Percentiles rank a stretch among this genome's conserved stretches.
These are phyloP conservation scores for Chromobotia macracanthus DNA, from an alignment of 2,797 vertebrate genomes.

Conservation along the genomic window DNA sequence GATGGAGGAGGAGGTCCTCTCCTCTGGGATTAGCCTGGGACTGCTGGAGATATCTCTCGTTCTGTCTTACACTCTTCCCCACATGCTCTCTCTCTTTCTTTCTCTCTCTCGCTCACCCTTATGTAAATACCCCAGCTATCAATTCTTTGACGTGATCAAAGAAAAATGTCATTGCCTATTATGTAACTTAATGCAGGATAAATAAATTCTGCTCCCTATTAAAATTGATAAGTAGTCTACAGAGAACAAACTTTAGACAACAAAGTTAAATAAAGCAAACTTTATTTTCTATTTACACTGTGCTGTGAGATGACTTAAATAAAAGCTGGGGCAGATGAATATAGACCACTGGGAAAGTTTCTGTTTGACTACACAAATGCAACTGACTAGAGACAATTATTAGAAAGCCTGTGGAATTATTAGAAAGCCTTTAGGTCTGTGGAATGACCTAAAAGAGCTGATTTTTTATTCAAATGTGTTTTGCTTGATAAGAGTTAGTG, in stretches of 20 bases:
- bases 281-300: background rate
- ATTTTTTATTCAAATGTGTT: slow-evolving; percentile 26
- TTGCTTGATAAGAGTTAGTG: background rate
- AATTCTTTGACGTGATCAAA: background rate
- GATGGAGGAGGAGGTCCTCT: slow-evolving; percentile 81
- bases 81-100: slow-evolving; percentile 47
- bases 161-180: slow-evolving; percentile 10
- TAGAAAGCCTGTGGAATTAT: slow-evolving; percentile 13
- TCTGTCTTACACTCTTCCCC: slow-evolving; percentile 57
- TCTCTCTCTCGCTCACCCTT: slow-evolving; percentile 22
- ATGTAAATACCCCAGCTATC: slow-evolving; percentile 9
- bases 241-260: slow-evolving; percentile 1
- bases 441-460: slow-evolving; percentile 73
- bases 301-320: slow-evolving; percentile 9
- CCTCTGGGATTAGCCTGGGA: slow-evolving; percentile 75
- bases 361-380: slow-evolving; percentile 37
- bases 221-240: background rate
- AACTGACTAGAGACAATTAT: slow-evolving; percentile 59
- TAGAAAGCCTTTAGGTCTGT: slow-evolving; percentile 65
- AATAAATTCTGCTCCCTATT: background rate
- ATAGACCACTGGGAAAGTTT: background rate
- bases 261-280: no score
- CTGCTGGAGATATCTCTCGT: slow-evolving; percentile 69
- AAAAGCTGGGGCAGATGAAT: background rate
- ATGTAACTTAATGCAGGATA: background rate